These are phyloP conservation scores for Heteronetta atricapilla DNA, from an alignment of 2,113 vertebrate species.

Conservation along the genomic window DNA sequence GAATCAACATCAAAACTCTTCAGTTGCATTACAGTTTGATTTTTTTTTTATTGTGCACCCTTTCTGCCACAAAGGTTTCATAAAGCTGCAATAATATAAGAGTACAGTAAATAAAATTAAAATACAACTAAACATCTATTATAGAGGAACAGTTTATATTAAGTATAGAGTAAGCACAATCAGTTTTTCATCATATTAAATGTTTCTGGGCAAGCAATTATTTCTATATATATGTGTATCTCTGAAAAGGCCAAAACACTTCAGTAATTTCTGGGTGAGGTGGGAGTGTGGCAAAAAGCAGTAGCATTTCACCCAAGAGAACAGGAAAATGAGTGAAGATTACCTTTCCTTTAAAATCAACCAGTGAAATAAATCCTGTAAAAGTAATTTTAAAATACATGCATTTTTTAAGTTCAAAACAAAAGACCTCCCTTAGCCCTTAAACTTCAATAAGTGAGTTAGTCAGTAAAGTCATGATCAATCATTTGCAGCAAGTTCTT, in stretches of 20 bases:
- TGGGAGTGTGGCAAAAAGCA: not conserved
- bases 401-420: not conserved
- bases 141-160: not conserved
- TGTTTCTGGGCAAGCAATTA: not conserved
- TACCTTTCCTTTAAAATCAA: not conserved
- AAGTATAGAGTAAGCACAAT: not conserved
- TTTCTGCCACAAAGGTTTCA: not conserved
- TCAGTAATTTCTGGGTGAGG: not conserved
- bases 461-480: not conserved
- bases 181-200: not conserved
- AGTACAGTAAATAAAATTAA: not conserved
- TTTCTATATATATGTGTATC: not conserved
- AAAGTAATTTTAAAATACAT: not conserved
- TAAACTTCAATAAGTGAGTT: not conserved
- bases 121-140: not conserved
- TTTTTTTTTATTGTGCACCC: not conserved
- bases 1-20: not conserved
- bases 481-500: not conserved
- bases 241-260: not conserved
- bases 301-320: not conserved
- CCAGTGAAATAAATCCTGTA: not conserved
- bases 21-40: not conserved
- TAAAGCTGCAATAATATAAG: not conserved
- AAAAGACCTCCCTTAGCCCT: not conserved
- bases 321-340: not conserved